Conservation (phyloP, 2,888 invertebrate species). For the Catocala nupta region DNA sequence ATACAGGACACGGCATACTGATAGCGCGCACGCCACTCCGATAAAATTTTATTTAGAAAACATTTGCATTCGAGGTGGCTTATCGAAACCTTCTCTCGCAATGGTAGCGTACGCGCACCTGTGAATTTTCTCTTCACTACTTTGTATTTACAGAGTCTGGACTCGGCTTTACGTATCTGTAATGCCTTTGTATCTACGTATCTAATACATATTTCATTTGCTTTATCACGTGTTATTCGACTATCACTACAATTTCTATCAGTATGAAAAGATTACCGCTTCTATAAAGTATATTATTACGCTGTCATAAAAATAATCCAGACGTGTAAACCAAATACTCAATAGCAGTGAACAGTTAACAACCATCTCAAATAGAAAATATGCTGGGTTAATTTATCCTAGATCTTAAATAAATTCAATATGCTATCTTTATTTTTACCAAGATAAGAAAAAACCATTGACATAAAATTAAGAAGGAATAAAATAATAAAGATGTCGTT, state of each 20-base stretch:
- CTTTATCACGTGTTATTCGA: slow-evolving; percentile 18
- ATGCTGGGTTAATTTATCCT: too few relatives aligned
- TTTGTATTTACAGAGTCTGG: slow-evolving; percentile 30
- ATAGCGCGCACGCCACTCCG: slow-evolving; percentile 64
- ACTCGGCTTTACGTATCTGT: slow-evolving; percentile 27
- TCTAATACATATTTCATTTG: slow-evolving; percentile 28
- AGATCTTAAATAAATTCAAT: too few relatives aligned
- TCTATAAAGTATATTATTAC: too few relatives aligned
- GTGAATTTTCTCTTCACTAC: slow-evolving; percentile 54
- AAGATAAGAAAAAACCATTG: too few relatives aligned
- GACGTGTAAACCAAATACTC: too few relatives aligned
- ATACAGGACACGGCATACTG: slow-evolving; percentile 60
- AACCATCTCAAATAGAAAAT: too few relatives aligned
- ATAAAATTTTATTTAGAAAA: slow-evolving; percentile 77
- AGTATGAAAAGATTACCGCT: neutral
- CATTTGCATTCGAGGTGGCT: slow-evolving; percentile 76
- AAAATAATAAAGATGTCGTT: too few relatives aligned
- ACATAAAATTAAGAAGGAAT: too few relatives aligned
- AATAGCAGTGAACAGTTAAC: too few relatives aligned
- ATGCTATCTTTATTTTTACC: too few relatives aligned
- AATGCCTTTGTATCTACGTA: slow-evolving; percentile 19
- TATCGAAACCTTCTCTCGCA: slow-evolving; percentile 64
- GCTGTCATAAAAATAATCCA: too few relatives aligned
- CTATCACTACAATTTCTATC: neutral
- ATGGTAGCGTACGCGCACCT: slow-evolving; percentile 63